phyloP scores from a whole-genome alignment of 2,888 invertebrate species.

The Bibio marci region DNA sequence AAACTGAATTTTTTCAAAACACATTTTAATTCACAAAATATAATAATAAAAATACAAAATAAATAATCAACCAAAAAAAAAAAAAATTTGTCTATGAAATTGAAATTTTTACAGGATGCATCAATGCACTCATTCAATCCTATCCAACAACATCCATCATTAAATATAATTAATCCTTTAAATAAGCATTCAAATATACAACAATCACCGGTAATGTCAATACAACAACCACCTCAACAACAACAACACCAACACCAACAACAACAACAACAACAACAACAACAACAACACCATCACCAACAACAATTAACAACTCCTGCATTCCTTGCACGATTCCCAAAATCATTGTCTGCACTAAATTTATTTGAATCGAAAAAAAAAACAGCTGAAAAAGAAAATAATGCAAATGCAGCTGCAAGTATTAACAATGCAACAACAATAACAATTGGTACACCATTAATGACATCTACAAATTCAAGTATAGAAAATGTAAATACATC shows the following conservation, averaged over 20 bases:
- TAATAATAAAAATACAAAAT: too few relatives aligned
- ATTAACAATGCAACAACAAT: not conserved
- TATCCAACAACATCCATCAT: not conserved
- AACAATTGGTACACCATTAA: slow-evolving; percentile 2
- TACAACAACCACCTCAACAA: too few relatives aligned
- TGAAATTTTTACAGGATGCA: slow-evolving; percentile 10
- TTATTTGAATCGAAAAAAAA: slow-evolving; percentile 29
- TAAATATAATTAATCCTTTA: too few relatives aligned
- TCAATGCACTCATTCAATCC: slow-evolving; percentile 10
- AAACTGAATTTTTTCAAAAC: too few relatives aligned
- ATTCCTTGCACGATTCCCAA: slow-evolving; percentile 29
- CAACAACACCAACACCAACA: slow-evolving; percentile 17
- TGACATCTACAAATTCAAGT: not conserved
- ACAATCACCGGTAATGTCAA: too few relatives aligned
- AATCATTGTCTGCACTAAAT: slow-evolving; percentile 29
- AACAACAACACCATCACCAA: slow-evolving; percentile 8
- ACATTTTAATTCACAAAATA: too few relatives aligned
- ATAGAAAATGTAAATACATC: too few relatives aligned
- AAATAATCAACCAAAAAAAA: too few relatives aligned
- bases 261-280: slow-evolving; percentile 18
- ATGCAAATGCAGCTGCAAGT: slow-evolving; percentile 16
- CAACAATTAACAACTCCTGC: slow-evolving; percentile 23
- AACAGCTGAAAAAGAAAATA: slow-evolving; percentile 24
- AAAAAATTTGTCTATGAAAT: too few relatives aligned
- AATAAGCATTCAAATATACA: too few relatives aligned